Conservation (phyloP, 2,113 vertebrate species). For the Hiodon alosoides region DNA sequence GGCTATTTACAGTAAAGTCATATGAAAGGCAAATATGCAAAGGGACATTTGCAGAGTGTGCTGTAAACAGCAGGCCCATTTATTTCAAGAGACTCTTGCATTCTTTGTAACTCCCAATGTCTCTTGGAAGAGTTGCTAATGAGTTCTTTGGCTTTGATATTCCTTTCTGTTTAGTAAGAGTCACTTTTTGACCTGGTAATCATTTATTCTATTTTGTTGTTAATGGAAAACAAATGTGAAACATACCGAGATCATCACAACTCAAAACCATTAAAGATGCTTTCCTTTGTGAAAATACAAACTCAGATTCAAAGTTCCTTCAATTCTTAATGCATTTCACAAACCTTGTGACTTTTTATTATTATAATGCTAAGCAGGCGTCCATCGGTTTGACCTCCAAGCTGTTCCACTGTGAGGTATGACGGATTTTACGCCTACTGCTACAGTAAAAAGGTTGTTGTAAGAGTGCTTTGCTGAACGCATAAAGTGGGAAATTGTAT, state of each 20-base stretch:
- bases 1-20: conserved; percentile 3
- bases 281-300: not conserved
- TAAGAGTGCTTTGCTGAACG: no score
- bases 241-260: conserved; percentile 6
- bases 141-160: conserved; percentile 22
- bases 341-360: not conserved
- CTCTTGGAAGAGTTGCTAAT: conserved; percentile 5
- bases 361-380: not conserved
- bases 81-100: conserved; percentile 13
- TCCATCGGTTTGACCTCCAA: not conserved
- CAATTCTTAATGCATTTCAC: not conserved
- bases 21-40: conserved; percentile 6
- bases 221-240: conserved; percentile 26
- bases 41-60: conserved; percentile 13
- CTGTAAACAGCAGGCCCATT: conserved; percentile 24
- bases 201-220: conserved; percentile 40
- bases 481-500: no score
- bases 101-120: not conserved
- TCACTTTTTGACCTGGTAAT: conserved; percentile 31
- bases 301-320: not conserved
- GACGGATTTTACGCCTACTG: no score
- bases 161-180: conserved; percentile 27
- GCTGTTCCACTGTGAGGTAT: no score
- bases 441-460: no score
- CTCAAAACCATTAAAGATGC: conserved; percentile 14